Percentiles rank a stretch among this genome's conserved stretches.
phyloP scores from a whole-genome alignment of 2,888 invertebrate species.

The Acholoe squamosa region DNA sequence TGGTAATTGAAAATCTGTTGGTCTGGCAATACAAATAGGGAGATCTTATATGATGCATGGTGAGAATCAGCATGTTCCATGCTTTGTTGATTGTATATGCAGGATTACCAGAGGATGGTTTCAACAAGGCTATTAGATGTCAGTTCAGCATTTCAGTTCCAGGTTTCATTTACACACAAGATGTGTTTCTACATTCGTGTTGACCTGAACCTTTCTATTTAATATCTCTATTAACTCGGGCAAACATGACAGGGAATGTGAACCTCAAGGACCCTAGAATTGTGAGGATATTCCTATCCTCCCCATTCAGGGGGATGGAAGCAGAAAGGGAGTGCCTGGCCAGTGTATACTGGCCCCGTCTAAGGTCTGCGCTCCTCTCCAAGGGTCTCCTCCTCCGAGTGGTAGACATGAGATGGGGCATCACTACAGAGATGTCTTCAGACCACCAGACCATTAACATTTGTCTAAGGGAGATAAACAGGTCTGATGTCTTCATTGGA shows the following conservation, averaged over 20 bases:
- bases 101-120: too few relatives aligned
- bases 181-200: too few relatives aligned
- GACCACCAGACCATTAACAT: conserved; percentile 79
- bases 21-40: too few relatives aligned
- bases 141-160: too few relatives aligned
- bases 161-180: too few relatives aligned
- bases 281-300: conserved; percentile 80
- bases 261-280: conserved; percentile 74
- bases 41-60: too few relatives aligned
- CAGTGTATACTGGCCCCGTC: conserved; percentile 78
- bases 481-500: conserved; percentile 71
- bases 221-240: too few relatives aligned
- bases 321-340: conserved; percentile 81
- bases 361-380: conserved; percentile 75
- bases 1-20: too few relatives aligned
- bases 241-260: neutral
- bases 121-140: too few relatives aligned
- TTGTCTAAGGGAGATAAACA: conserved; percentile 79
- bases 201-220: too few relatives aligned
- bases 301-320: conserved; percentile 83
- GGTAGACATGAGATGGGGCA: conserved; percentile 82
- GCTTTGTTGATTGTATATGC: too few relatives aligned
- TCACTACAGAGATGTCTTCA: conserved; percentile 78
- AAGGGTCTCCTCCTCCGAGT: conserved; percentile 35
- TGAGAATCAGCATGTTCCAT: too few relatives aligned